Conservation (phyloP, 2,888 invertebrate species). For the Synanthedon andrenaeformis region DNA sequence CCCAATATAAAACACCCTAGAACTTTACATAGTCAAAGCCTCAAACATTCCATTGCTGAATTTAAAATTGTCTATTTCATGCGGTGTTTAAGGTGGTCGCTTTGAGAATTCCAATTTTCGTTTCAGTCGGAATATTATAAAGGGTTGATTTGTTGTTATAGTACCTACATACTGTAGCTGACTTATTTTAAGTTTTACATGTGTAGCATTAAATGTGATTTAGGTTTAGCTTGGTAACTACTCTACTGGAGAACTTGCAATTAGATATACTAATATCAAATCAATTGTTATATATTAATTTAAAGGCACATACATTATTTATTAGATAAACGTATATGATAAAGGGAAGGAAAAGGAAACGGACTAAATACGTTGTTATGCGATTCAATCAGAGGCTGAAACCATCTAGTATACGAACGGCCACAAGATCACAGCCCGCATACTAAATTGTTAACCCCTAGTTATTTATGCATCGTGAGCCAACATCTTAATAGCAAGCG, state of each 20-base stretch:
- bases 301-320: neutral
- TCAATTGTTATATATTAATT: too few species aligned
- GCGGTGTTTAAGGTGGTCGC: slow-evolving; percentile 24
- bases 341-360: slow-evolving; percentile 21
- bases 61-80: slow-evolving; percentile 33
- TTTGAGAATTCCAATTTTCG: slow-evolving; percentile 23
- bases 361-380: slow-evolving; percentile 44
- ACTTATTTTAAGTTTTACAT: too few species aligned
- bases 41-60: slow-evolving; percentile 25
- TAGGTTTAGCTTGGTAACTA: too few species aligned
- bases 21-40: slow-evolving; percentile 12
- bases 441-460: slow-evolving; percentile 64
- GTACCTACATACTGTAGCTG: neutral
- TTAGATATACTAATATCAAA: too few species aligned
- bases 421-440: slow-evolving; percentile 52
- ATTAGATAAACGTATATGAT: neutral
- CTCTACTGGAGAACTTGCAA: too few species aligned
- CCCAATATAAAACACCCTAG: neutral
- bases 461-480: slow-evolving; percentile 66
- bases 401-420: slow-evolving; percentile 42
- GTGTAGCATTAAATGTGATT: too few species aligned
- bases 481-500: slow-evolving; percentile 63
- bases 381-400: slow-evolving; percentile 48
- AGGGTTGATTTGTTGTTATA: neutral
- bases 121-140: slow-evolving; percentile 7